Evolutionary conservation across 2,888 invertebrate genomes (phyloP), one percentile per base, ranked within the genome.

Genomic region (Mythimna lalbum): DNA sequence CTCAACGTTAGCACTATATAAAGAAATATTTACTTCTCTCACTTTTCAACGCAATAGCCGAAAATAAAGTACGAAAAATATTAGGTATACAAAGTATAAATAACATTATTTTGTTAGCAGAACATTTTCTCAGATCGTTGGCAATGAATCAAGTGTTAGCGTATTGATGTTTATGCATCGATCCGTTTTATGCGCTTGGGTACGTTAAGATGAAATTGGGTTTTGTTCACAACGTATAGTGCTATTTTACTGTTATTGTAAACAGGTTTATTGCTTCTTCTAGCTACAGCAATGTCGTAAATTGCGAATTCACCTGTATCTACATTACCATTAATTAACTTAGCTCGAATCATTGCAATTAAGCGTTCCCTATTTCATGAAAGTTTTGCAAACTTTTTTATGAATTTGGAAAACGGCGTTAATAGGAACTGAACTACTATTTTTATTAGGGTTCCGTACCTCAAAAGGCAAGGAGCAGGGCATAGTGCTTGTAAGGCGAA

Each of bases 91-190:
- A 67, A 43, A 21, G 39, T 65, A 43, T 70, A 70, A 72, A 74
- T 72, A 72, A 52, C 59, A 53, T 50, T 52, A 64, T 60, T 68
- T 70, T 69, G 63, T 72, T 53, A 71, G 71, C 71, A 61, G 73
- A 61, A 67, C n/a, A 59, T 56, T 69, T 66, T 78, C 49, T 68
- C 55, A 27, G 39, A 74, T 69, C 52, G 63, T 81, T 84, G 84
- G 83, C 83, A 77, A 67, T 82, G 76, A 70, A 73, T 77, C 82
- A 82, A 84, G 69, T 70, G 70, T 74, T 83, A 72, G 62, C 43
- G 57, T 65, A 73, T 77, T 81, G 69, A 77, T 84, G 71, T 71
- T 70, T 72, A 55, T 78, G 52, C 72, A 68, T 31, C 61, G 56
- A 61, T 65, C 21, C 69, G 71, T 79, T 79, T 75, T 57, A 73